These are phyloP conservation scores for Prunella strophiata DNA, from an alignment of 2,797 vertebrate species.

Conservation along the genomic window DNA sequence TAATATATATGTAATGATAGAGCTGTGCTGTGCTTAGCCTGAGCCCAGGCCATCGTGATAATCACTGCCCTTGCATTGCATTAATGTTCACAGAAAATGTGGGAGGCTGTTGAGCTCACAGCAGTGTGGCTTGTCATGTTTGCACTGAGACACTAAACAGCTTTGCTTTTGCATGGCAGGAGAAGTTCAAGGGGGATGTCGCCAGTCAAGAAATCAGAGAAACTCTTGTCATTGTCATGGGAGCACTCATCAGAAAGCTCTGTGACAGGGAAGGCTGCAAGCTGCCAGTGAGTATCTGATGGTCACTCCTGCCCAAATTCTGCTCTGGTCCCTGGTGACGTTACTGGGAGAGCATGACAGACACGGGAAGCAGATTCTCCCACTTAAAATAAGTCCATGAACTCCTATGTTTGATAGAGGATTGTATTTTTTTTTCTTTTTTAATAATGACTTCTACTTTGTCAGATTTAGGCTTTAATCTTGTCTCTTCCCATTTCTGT, in stretches of 20 bases:
- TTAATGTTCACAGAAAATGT: not conserved
- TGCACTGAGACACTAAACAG: not conserved
- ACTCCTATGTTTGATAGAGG: not conserved
- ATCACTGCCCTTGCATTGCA: not conserved
- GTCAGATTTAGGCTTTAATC: not conserved
- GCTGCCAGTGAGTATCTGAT: conserved; percentile 83
- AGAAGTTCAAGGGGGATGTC: conserved; percentile 86
- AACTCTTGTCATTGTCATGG: conserved; percentile 91
- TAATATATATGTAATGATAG: not conserved
- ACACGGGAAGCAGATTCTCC: not conserved
- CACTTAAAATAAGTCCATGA: not conserved
- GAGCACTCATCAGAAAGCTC: conserved; percentile 89
- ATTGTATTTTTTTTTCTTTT: not conserved
- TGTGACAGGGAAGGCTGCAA: conserved; percentile 88
- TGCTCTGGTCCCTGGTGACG: not conserved
- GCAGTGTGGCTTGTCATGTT: not conserved
- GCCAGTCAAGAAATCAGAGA: conserved; percentile 90
- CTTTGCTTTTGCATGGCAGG: conserved; percentile 74
- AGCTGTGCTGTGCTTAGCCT: not conserved
- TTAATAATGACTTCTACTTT: not conserved
- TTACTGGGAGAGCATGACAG: not conserved
- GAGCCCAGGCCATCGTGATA: not conserved
- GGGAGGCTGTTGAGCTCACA: not conserved
- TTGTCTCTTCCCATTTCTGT: not conserved
- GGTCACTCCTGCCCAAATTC: not conserved